Conservation (phyloP, 2,888 invertebrate species). For the Smittia sp. region DNA sequence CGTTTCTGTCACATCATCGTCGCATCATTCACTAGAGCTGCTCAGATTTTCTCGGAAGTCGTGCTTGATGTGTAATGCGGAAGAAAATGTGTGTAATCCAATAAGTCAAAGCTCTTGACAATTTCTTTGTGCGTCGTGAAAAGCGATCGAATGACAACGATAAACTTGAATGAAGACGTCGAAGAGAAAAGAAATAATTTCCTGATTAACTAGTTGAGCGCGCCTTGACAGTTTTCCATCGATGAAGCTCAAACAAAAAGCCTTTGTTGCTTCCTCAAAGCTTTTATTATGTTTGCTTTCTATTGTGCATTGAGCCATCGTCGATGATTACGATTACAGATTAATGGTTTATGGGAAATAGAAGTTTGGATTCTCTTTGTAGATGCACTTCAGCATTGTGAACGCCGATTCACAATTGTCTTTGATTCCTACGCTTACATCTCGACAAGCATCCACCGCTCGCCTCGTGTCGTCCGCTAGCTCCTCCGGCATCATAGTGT, state of each 20-base stretch:
- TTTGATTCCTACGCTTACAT: constrained; percentile 4
- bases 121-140: too few species aligned
- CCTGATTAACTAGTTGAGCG: too few species aligned
- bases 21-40: too few species aligned
- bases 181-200: too few species aligned
- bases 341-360: constrained; percentile 23
- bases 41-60: too few species aligned
- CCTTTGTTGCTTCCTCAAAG: too few species aligned
- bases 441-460: background rate
- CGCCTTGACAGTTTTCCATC: too few species aligned
- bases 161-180: too few species aligned
- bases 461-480: background rate
- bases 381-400: constrained; percentile 10
- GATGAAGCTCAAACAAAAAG: too few species aligned
- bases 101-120: background rate
- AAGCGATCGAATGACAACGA: too few species aligned
- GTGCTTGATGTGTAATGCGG: too few species aligned
- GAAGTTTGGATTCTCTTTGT: constrained; percentile 21
- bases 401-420: constrained; percentile 21
- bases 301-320: background rate
- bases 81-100: constrained; percentile 9
- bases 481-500: constrained; percentile 26
- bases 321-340: background rate
- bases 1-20: too few species aligned
- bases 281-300: background rate